Evolutionary conservation across 2,113 vertebrate species (phyloP), one percentile per base, ranked within the genome.

Genomic region (Lonchura striata): DNA sequence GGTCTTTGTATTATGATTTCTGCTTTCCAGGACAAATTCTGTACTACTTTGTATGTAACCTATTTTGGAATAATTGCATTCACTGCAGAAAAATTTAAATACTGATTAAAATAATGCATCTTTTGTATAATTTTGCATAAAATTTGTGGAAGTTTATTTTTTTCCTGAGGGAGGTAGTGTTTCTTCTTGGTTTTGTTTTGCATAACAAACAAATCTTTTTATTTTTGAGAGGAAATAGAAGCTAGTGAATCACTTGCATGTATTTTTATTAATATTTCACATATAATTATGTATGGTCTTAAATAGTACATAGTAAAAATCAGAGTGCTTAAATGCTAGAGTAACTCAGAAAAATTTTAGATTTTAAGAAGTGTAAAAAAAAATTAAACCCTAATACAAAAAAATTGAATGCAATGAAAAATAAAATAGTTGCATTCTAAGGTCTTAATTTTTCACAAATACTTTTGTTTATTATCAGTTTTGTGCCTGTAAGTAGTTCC

Each of bases 141-240:
- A 60, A 49, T 8, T 12, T 63, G 15, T 56, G 31, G 7, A 41
- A 86, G 5, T 72, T 35, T 4, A 3, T 44, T 23, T 2, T n/a
- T 31, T 59, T 7, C 6, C 7, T 27, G 5, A n/a, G 25, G 3
- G 4, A 37, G 6, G 2, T 33, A 9, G 12, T n/a, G 3, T 0
- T 7, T 72, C 83, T 53, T 28, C 3, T 50, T 70, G 13, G 2
- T n/a, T 82, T 90, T 68, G 3, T 56, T 88, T 64, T 80, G 7
- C 46, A 17, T 50, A 70, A 50, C 27, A n/a, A 77, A 16, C 27
- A 35, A 16, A 14, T 65, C 3, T 49, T 35, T 70, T 60, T 64
- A 31, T 41, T 88, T 93, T 49, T 82, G 20, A 41, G 27, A 57
- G 24, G 54, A 80, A 35, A 39, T 14, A 49, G 49, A 59, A 76